Conservation (phyloP, 2,113 vertebrate genomes). For the Calidris pugnax region DNA sequence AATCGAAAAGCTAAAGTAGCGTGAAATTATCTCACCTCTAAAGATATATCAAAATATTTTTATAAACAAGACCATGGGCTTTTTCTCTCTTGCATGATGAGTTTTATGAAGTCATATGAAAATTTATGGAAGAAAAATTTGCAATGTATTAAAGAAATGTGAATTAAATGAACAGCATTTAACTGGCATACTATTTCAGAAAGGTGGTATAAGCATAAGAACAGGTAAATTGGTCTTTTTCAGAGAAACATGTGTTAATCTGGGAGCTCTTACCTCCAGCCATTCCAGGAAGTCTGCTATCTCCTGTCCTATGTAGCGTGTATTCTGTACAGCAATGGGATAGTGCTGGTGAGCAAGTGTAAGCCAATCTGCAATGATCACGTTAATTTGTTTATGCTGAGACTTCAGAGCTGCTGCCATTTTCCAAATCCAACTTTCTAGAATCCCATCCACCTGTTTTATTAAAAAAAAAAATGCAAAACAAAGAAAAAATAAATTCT, state of each 20-base stretch:
- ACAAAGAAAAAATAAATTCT: background rate
- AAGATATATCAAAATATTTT: background rate
- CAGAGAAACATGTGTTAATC: background rate
- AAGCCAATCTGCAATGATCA: constrained; percentile 88
- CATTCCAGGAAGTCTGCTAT: constrained; percentile 84
- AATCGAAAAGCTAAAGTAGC: background rate
- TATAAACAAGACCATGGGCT: background rate
- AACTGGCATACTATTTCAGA: background rate
- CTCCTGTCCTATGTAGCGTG: constrained; percentile 84
- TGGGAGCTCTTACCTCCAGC: constrained; percentile 81
- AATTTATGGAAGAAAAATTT: background rate
- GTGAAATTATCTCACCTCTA: background rate
- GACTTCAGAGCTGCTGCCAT: constrained; percentile 82
- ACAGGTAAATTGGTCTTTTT: background rate
- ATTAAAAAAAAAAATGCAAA: background rate
- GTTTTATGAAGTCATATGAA: background rate
- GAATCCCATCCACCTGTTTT: constrained; percentile 83
- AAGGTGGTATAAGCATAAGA: background rate
- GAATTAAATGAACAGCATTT: background rate
- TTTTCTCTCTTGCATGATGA: background rate
- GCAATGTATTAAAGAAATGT: background rate
- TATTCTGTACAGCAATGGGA: constrained; percentile 81
- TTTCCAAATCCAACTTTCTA: constrained; percentile 88
- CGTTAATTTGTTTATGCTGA: constrained; percentile 72
- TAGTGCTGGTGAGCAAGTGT: constrained; percentile 85